Conservation (phyloP, 2,888 invertebrate genomes). For the Cataglyphis altisquamis region DNA sequence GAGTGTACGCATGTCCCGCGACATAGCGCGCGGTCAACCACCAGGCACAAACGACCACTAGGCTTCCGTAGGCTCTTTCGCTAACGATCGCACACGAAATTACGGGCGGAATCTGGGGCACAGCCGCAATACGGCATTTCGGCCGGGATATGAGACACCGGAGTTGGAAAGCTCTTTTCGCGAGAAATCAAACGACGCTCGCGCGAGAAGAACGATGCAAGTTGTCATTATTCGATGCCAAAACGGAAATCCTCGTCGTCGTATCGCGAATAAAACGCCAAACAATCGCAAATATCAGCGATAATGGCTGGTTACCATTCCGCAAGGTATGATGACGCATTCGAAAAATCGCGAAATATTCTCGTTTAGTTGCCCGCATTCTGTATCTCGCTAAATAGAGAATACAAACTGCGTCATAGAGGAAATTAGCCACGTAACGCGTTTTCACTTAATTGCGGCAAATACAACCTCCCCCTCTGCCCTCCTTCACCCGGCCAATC, state of each 20-base stretch:
- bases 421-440: constrained; percentile 59
- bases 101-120: constrained; percentile 72
- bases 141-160: constrained; percentile 69
- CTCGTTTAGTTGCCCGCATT: constrained; percentile 11
- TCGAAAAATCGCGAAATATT: constrained; percentile 8
- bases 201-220: constrained; percentile 16
- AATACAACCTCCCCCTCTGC: constrained; percentile 23
- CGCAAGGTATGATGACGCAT: background rate
- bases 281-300: constrained; percentile 18
- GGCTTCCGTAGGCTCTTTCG: constrained; percentile 68
- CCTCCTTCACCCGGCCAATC: background rate
- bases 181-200: constrained; percentile 7
- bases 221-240: constrained; percentile 36
- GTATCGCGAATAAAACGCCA: constrained; percentile 14
- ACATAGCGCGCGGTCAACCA: constrained; percentile 63
- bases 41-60: constrained; percentile 59
- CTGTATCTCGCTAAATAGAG: constrained; percentile 50
- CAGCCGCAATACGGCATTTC: constrained; percentile 74
- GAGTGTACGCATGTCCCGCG: constrained; percentile 39
- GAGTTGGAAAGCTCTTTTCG: constrained; percentile 58
- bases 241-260: constrained; percentile 16
- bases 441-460: constrained; percentile 62
- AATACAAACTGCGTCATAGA: constrained; percentile 57
- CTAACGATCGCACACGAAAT: constrained; percentile 75
- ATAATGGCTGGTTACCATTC: background rate